Base-by-base conservation (phyloP, 2,888 invertebrate species). In the Epiblema foenella region DNA sequence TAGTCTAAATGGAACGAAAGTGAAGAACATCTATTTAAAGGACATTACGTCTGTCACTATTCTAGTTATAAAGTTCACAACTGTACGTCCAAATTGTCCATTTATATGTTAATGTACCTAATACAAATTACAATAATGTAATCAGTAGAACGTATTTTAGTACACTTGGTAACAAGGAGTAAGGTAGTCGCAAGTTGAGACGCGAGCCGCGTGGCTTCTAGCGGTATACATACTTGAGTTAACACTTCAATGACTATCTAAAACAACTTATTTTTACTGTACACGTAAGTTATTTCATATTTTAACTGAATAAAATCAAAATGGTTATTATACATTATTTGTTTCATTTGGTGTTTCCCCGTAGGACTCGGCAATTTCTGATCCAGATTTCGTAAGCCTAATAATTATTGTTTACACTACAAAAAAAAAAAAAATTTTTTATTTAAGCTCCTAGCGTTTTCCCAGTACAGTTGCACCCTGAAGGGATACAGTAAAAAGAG, bases 11-110 rank as follows among this genome's bases (percentile, higher is more conserved):
- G 91, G 91, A 90, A 89, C 91, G 89, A 89, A 90, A 91, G 90
- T 90, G 86, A 88, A 89, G 75, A 83, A 85, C 86, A 83, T 79
- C 73, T 82, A 80, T 82, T 82, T 83, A 82, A 83, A 84, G 85
- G 80, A 80, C 81, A 85, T 84, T 86, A 81, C 83, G 84, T 87
- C 85, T 81, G 83, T 84, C 87, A 85, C 86, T 87, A 88, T 87
- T 83, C 79, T 75, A 74, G 72, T 72, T 84, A 84, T 82, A 82
- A 85, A 83, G 81, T 83, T 89, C 90, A 91, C 90, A 92, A 92
- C 89, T 93, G 93, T 92, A 93, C 93, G 93, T 93, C 93, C 93
- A 93, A 93, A 91, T 89, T 93, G 93, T 93, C 93, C 93, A 93
- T 92, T 90, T 90, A 92, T 93, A 91, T 88, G 90, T 92, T 91